Base-by-base conservation (phyloP, 1,140 invertebrate species). In the Choristoneura fumiferana region DNA sequence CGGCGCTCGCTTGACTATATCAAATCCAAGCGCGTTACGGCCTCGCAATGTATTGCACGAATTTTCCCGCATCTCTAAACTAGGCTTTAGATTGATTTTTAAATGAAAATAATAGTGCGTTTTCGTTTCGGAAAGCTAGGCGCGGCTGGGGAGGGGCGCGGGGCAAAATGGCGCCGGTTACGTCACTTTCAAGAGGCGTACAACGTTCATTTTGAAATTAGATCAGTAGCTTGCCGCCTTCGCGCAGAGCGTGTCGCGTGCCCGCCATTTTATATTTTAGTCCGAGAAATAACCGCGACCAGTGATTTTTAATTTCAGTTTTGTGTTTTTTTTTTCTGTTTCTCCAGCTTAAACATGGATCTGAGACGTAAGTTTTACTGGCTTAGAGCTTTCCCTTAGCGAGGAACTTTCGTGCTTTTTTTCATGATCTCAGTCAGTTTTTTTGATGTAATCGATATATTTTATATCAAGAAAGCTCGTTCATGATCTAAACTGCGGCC, bases 91-190 rank as follows among this genome's bases (percentile, higher is more conserved):
- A 71, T 63, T 69, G 76, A 70, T 81, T 78, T 80, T 80, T 81
- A 78, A 82, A 81, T 79, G 76, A 49, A 49, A 49, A 43, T 43
- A 80, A 80, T 78, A 81, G 67, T 86, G 78, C 81, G 81, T 77
- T 81, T 83, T 81, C 76, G 69, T 70, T 78, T 68, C 62, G 59
- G 66, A 29, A 49, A 80, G 78, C 67, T 70, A 78, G 81, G 78
- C 71, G 78, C 70, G 76, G 77, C 54, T 22, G 45, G 35, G 33
- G 36, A 63, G 58, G 70, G 58, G 71, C 35, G 77, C 69, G 63
- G 65, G 71, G 65, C 73, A 85, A 81, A 33, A 84, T 84, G 84
- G 84, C 65, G 36, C 29, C 80, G 61, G 69, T 87, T 87, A 85
- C 82, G 81, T 87, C 84, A 87, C 78, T 80, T 80, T 80, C 76